Base-by-base conservation (phyloP, 2,113 vertebrate genomes). In the Trichomycterus rosablanca region DNA sequence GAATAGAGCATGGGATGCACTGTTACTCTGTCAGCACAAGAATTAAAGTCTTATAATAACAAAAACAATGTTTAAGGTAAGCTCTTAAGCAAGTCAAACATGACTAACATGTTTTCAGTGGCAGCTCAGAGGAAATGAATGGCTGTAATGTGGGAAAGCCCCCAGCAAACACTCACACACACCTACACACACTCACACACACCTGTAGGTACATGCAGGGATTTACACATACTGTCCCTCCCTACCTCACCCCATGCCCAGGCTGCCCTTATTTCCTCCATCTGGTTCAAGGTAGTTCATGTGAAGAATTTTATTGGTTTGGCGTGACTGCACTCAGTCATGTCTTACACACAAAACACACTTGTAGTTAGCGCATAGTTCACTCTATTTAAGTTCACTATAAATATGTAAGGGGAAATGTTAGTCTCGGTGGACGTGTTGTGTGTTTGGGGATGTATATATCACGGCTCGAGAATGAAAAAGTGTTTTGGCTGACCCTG, bases 151-250 rank as follows among this genome's bases (percentile, higher is more conserved):
- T 24, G 4, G 52, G 51, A 55, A 64, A 53, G 18, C 23, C 32
- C 43, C 52, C 32, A 65, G 22, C 12, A 49, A n/a, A n/a, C n/a
- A n/a, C n/a, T n/a, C n/a, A n/a, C n/a, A n/a, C n/a, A n/a, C n/a
- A n/a, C n/a, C n/a, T n/a, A n/a, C n/a, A n/a, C n/a, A n/a, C n/a
- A n/a, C n/a, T n/a, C n/a, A 15, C 11, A 24, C 50, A 49, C 63
- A 65, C 35, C 53, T 40, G 43, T 14, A 56, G 20, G 28, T 57
- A 65, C 63, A 56, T 11, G 42, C 4, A 49, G 44, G 15, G 7
- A 11, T 8, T 19, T 30, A 42, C 15, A 20, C 46, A 42, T 5
- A 22, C 28, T n/a, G 28, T 15, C 8, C 4, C 14, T 16, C 30
- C 20, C n/a, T 11, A 18, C 15, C 35, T 63, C 60, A 53, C 26